Evolutionary conservation across 2,888 invertebrate genomes (phyloP), one percentile per base, ranked within the genome.

Genomic region (Noctua comes): DNA sequence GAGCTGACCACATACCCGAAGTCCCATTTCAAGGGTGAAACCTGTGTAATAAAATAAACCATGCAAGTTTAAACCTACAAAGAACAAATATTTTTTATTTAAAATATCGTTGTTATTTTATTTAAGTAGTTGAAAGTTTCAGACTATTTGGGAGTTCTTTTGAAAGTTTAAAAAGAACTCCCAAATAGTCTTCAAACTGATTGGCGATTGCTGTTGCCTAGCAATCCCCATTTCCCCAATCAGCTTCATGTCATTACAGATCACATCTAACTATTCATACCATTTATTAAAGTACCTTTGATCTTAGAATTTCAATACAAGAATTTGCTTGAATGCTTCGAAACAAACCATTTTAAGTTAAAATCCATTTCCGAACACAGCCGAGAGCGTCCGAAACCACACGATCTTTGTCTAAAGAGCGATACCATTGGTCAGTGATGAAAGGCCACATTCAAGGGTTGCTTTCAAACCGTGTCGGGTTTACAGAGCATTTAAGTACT

Each of bases 351-450:
- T 65, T 57, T 10, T 18, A 51, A 27, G 16, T 40, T 7, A 6
- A 40, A 40, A 40, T 40, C 40, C 40, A 40, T 40, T 40, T 31
- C 21, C 62, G 62, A 62, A 62, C 62, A 31, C 62, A 31, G 11
- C 62, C 62, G 62, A 31, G 7, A 40, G 36, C 10, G 59, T n/a
- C 70, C 85, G 79, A 82, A 54, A 43, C 43, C 69, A 54, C 46
- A 76, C 54, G 76, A 84, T 57, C 40, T 64, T 73, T 59, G 62
- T 71, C 59, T n/a, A 57, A 57, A 66, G 65, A 59, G 68, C 40
- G 16, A n/a, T 74, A 43, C 77, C 21, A 62, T 71, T 73, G 65
- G 73, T 65, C 48, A 57, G 16, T 8, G 2, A 57, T 68, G n/a
- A 73, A 65, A n/a, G 31, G 24, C n/a, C 40, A 46, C 18, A 51